A percentile compares a stretch with the other conserved stretches of the same genome.
Evolutionary conservation across 92 coral and sea anemone species (phyloP).

Genomic region (Palythoa caribaeorum): DNA sequence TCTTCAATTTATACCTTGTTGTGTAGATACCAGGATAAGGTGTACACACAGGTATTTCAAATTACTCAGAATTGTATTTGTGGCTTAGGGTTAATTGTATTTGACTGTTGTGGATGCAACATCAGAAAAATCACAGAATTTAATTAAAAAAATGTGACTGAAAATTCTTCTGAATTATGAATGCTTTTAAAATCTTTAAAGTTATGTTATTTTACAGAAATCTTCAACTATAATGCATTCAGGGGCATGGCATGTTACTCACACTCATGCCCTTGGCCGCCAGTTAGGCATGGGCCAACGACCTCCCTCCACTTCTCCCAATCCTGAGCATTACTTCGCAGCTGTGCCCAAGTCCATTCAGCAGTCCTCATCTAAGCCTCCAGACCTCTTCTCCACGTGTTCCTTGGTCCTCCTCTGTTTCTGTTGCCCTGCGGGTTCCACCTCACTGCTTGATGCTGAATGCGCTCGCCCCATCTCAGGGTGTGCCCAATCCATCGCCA

Average conservation of each 20-base stretch:
- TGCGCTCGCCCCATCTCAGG: too few relatives aligned
- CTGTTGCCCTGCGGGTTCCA: too few relatives aligned
- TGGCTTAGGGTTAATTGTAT: neutral
- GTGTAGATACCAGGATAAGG: constrained; percentile 32
- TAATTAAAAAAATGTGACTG: constrained; percentile 6
- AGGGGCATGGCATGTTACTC: constrained; percentile 20
- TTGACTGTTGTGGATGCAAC: neutral
- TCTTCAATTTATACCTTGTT: constrained; percentile 25
- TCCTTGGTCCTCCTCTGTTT: too few relatives aligned
- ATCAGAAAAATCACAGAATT: constrained; percentile 27
- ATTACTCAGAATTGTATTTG: constrained; percentile 17
- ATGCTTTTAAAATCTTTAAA: constrained; percentile 15
- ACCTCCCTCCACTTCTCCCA: too few relatives aligned
- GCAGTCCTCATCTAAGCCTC: too few relatives aligned
- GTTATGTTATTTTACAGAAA: constrained; percentile 4
- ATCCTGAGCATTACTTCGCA: too few relatives aligned
- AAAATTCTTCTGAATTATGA: constrained; percentile 25
- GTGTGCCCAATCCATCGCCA: too few relatives aligned
- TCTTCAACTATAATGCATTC: constrained; percentile 6
- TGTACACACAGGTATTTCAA: neutral
- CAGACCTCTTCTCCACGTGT: too few relatives aligned
- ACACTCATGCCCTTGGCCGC: too few relatives aligned
- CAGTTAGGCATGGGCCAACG: too few relatives aligned
- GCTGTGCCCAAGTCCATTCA: too few relatives aligned
- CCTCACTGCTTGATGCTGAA: too few relatives aligned